A percentile compares a stretch with the other conserved stretches of the same genome.
These are phyloP conservation scores for Salarias fasciatus DNA, from an alignment of 2,797 vertebrate species.

Conservation along the genomic window DNA sequence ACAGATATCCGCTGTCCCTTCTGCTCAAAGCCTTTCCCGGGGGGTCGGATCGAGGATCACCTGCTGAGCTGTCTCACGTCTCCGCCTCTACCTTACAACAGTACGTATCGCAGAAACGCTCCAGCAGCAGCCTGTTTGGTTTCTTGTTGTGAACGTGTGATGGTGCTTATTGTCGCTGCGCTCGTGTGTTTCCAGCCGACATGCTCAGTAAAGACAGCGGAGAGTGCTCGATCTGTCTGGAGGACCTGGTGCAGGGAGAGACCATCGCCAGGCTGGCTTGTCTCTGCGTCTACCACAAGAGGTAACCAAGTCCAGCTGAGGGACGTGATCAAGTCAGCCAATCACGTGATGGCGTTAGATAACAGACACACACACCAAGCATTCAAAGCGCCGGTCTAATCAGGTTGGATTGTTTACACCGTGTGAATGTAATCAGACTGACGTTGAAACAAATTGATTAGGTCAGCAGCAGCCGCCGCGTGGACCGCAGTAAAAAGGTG, in stretches of 20 bases:
- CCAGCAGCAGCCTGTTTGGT: not conserved
- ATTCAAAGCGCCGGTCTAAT: too few relatives aligned
- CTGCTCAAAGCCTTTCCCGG: slow-evolving; percentile 85
- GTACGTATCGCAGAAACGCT: slow-evolving; percentile 65
- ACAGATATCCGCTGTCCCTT: slow-evolving; percentile 85
- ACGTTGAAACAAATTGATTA: too few relatives aligned
- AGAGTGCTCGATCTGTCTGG: slow-evolving; percentile 86
- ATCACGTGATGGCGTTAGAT: too few relatives aligned
- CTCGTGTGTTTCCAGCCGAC: slow-evolving; percentile 74
- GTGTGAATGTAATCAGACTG: too few relatives aligned
- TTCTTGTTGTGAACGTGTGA: not conserved
- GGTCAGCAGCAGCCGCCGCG: too few relatives aligned
- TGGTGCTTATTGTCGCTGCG: slow-evolving; percentile 22
- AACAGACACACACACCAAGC: too few relatives aligned
- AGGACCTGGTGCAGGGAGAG: slow-evolving; percentile 84
- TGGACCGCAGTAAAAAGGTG: too few relatives aligned
- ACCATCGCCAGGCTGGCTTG: slow-evolving; percentile 86
- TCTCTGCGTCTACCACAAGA: slow-evolving; percentile 87
- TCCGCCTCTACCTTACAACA: slow-evolving; percentile 84
- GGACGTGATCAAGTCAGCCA: too few relatives aligned
- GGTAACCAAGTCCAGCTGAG: slow-evolving; percentile 63
- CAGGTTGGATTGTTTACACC: too few relatives aligned
- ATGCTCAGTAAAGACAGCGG: slow-evolving; percentile 85
- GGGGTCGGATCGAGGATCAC: slow-evolving; percentile 84
- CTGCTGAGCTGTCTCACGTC: slow-evolving; percentile 86